Evolutionary conservation across 2,797 vertebrate genomes (phyloP), one percentile per base, ranked within the genome.

Genomic region (Onychomys arenicola): DNA sequence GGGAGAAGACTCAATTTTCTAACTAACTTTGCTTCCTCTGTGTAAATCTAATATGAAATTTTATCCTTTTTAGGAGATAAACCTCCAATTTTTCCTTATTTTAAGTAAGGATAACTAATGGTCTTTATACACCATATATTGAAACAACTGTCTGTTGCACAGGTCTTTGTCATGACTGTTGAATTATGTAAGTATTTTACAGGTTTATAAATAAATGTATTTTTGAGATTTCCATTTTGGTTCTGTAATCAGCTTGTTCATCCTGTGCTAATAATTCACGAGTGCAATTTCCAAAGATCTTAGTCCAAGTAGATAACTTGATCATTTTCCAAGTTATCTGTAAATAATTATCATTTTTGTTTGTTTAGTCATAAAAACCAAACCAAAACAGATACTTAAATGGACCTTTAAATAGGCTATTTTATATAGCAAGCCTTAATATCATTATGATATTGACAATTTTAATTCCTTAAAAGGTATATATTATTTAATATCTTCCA

Each of bases 321-420:
- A 91, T 85, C n/a, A 78, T 91, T 37, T 93, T 90, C 37, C 91
- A 55, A 34, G 71, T 27, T 57, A 80, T 59, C 23, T 37, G 87
- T 5, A 37, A 71, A 65, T 81, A 69, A 6, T 55, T 84, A 52
- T 1, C 19, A 89, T 2, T 61, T 85, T 63, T 29, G 43, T 13
- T 37, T 86, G 5, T 2, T 34, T 21, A 80, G 1, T 75, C 83
- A 17, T 59, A 71, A 43, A 91, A 55, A 67, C 0, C n/a, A 65
- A 85, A 83, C 12, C 2, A 65, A 71, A 91, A 77, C 2, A 75
- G 83, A 85, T 43, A n/a, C 5, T 16, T 2, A 37, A 34, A 2
- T 69, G 17, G 8, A 16, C 2, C 46, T 29, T 77, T 49, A 77
- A 49, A 63, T 61, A 0, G 1, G 16, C 12, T 43, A 29, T 87